Conservation (phyloP, 2,888 invertebrate genomes). For the Chironomus riparius region DNA sequence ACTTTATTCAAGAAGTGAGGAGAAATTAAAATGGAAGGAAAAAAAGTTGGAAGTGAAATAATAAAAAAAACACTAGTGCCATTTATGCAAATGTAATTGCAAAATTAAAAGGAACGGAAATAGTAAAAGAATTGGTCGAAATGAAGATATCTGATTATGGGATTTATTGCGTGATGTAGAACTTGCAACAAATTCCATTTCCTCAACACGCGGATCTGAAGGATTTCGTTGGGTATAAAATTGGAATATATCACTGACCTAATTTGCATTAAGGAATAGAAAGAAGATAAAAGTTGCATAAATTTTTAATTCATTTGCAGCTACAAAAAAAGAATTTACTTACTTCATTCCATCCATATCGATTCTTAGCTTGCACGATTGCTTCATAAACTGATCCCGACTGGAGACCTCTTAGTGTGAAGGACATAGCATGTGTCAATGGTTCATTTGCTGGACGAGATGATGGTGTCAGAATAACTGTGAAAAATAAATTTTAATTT, state of each 20-base stretch:
- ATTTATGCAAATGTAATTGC: constrained; percentile 15
- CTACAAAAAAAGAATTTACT: constrained; percentile 10
- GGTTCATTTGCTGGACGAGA: constrained; percentile 42
- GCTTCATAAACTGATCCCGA: constrained; percentile 63
- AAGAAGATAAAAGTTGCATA: neutral
- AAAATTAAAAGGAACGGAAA: constrained; percentile 23
- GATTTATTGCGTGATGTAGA: constrained; percentile 39
- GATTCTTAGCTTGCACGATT: constrained; percentile 63
- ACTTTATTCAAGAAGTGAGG: no score
- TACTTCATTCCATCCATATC: constrained; percentile 65
- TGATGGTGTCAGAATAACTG: constrained; percentile 41
- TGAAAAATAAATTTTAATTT: neutral
- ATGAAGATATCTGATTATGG: constrained; percentile 23
- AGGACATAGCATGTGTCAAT: constrained; percentile 50
- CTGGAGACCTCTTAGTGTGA: constrained; percentile 54
- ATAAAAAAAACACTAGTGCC: constrained; percentile 14
- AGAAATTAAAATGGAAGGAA: neutral
- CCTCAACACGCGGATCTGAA: constrained; percentile 40
- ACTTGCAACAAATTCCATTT: constrained; percentile 43
- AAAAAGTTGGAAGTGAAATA: neutral
- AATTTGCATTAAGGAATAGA: neutral
- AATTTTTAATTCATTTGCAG: neutral
- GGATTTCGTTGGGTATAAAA: constrained; percentile 53
- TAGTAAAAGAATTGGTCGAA: constrained; percentile 21
- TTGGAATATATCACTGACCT: constrained; percentile 65